These are phyloP conservation scores for Labeo rohita DNA, from an alignment of 2,113 vertebrate genomes.

Conservation along the genomic window DNA sequence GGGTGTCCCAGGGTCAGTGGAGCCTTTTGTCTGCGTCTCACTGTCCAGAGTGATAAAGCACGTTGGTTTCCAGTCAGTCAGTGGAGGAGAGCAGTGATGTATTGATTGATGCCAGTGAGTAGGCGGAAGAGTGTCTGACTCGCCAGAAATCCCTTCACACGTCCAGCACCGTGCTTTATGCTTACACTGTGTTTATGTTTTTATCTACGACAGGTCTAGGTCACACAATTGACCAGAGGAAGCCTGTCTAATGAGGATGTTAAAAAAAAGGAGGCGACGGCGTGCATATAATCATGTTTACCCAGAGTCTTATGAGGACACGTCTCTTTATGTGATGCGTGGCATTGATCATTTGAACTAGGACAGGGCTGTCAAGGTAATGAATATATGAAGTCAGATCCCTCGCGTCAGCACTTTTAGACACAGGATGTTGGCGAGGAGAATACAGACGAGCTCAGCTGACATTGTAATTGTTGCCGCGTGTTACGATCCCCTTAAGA, in stretches of 20 bases:
- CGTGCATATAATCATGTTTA: conserved; percentile 30
- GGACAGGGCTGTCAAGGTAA: conserved; percentile 55
- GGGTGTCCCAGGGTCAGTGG: conserved; percentile 27
- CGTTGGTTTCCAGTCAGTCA: conserved; percentile 49
- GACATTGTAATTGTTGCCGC: conserved; percentile 53
- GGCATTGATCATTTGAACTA: conserved; percentile 44
- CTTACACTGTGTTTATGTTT: conserved; percentile 35
- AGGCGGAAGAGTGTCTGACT: conserved; percentile 73
- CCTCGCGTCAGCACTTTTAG: conserved; percentile 55
- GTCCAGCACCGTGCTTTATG: conserved; percentile 8
- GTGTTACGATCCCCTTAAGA: conserved; percentile 61
- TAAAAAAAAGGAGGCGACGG: background rate
- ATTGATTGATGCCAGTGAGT: conserved; percentile 76
- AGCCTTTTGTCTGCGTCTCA: conserved; percentile 36
- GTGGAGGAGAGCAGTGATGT: conserved; percentile 65
- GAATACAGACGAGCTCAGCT: conserved; percentile 45
- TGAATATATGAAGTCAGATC: conserved; percentile 55
- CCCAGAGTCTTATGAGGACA: conserved; percentile 43
- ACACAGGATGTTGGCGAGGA: conserved; percentile 27
- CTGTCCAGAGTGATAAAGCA: conserved; percentile 15
- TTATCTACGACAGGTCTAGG: conserved; percentile 33
- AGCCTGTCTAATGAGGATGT: conserved; percentile 41
- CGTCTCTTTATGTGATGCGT: conserved; percentile 44
- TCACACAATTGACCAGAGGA: conserved; percentile 33
- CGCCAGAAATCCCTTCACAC: conserved; percentile 56